These are phyloP conservation scores for Bruchidius siliquastri DNA, from an alignment of 2,888 invertebrate genomes.

Conservation along the genomic window DNA sequence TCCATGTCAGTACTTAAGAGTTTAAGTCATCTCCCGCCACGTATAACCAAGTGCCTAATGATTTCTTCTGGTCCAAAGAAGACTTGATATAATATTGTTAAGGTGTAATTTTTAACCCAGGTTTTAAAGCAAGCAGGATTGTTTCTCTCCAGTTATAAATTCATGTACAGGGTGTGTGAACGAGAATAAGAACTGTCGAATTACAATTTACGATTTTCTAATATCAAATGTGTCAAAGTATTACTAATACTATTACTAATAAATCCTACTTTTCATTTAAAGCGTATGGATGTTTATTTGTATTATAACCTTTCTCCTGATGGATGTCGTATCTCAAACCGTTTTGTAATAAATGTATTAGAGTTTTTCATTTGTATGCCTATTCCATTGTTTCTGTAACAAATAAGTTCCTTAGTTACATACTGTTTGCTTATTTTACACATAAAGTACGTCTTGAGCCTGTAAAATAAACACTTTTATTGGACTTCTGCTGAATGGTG, in stretches of 20 bases:
- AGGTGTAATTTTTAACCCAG: constrained; percentile 47
- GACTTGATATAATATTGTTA: constrained; percentile 45
- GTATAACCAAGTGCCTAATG: constrained; percentile 49
- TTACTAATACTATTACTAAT: constrained; percentile 40
- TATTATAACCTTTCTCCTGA: neutral
- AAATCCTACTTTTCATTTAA: constrained; percentile 26
- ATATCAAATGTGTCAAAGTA: constrained; percentile 48
- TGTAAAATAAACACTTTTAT: no score
- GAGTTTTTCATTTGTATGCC: no score
- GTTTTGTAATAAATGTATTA: no score
- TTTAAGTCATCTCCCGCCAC: constrained; percentile 33
- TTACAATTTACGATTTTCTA: constrained; percentile 48
- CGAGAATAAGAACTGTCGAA: constrained; percentile 38
- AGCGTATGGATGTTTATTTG: constrained; percentile 1
- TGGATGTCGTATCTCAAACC: neutral
- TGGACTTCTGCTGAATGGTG: no score
- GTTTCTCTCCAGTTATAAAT: constrained; percentile 46
- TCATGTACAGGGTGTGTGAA: constrained; percentile 46
- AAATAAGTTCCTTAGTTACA: no score
- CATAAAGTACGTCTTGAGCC: no score
- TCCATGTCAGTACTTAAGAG: constrained; percentile 30
- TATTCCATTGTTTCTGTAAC: no score
- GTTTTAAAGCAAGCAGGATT: constrained; percentile 44
- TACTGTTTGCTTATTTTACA: no score
- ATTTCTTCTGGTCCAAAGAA: constrained; percentile 51